Evolutionary conservation across 2,797 vertebrate species (phyloP), one percentile per base, ranked within the genome.

Genomic region (Sebastes steindachneri): DNA sequence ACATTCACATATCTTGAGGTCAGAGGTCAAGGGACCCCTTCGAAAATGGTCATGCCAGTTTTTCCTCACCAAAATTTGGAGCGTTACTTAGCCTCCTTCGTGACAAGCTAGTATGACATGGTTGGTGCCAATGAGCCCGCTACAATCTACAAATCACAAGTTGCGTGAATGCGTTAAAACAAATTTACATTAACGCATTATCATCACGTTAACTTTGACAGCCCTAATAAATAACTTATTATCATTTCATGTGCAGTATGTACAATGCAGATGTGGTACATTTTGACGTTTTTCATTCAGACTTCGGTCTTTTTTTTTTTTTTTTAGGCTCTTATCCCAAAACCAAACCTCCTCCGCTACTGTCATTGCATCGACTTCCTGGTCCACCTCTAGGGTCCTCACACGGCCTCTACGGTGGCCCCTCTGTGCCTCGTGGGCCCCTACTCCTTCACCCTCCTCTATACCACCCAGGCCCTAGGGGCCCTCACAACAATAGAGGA

Each of bases 281-380:
- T 73, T 7, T 9, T 2, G 8, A 15, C 0, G 2, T 60, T 12
- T 53, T 9, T 35, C 41, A 45, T 45, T 45, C 41, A 45, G 41
- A 45, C 41, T 45, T 26, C 1, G 3, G 3, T 48, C 37, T 37
- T 82, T 51, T 72, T 9, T 66, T 26, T 26, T 6, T 29, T 23
- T 60, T 64, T 55, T 28, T 23, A 96, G 94, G 92, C 15, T 88
- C 89, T 7, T 91, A 93, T 68, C 92, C 91, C 25, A 95, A 96
- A 89, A 88, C 87, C 60, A 96, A 96, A 82, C 94, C 95, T 0
- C 92, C 88, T 11, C 94, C 92, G 1, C 90, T 96, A 69, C 90
- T 96, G 54, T 94, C 93, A 23, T 70, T 96, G 90, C 89, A 93
- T 23, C 84, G 95, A 80, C 90, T 90, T 28, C 91, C 95, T 19